Evolutionary conservation across 2,797 vertebrate genomes (phyloP).

Genomic region (Notamacropus eugenii): DNA sequence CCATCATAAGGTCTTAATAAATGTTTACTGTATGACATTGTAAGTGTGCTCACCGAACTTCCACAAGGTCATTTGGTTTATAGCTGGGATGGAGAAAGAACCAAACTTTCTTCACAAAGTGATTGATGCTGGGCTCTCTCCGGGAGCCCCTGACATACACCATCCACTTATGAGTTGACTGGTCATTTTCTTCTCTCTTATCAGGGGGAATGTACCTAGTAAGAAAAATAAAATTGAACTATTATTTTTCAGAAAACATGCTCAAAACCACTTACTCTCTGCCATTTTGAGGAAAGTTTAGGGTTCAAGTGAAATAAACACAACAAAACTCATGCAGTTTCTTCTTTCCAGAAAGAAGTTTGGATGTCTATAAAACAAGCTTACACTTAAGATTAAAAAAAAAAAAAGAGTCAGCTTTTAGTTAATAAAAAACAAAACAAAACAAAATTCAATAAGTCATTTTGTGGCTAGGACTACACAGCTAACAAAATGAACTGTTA

Average conservation of each 20-base stretch:
- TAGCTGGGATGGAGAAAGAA: conserved; percentile 99
- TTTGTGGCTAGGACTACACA: neutral
- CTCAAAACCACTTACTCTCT: conserved; percentile 18
- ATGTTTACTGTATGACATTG: neutral
- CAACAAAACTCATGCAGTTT: neutral
- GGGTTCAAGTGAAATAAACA: neutral
- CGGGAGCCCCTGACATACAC: conserved; percentile 97
- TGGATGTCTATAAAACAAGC: neutral
- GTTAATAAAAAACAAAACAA: neutral
- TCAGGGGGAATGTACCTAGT: conserved; percentile 97
- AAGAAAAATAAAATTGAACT: neutral
- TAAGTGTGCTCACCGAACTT: conserved; percentile 92
- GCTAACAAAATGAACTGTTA: neutral
- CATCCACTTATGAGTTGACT: conserved; percentile 99
- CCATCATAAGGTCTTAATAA: neutral
- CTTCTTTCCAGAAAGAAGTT: conserved; percentile 6
- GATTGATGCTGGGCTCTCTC: conserved; percentile 96
- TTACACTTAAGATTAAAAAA: neutral
- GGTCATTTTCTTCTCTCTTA: conserved; percentile 98
- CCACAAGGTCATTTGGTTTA: conserved; percentile 98
- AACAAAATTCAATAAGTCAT: neutral
- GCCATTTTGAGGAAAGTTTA: conserved; percentile 22
- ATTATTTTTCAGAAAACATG: conserved; percentile 27
- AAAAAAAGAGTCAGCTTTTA: neutral
- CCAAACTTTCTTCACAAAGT: conserved; percentile 99